phyloP scores from a whole-genome alignment of 2,888 invertebrate genomes.

The Odontomyia ornata region DNA sequence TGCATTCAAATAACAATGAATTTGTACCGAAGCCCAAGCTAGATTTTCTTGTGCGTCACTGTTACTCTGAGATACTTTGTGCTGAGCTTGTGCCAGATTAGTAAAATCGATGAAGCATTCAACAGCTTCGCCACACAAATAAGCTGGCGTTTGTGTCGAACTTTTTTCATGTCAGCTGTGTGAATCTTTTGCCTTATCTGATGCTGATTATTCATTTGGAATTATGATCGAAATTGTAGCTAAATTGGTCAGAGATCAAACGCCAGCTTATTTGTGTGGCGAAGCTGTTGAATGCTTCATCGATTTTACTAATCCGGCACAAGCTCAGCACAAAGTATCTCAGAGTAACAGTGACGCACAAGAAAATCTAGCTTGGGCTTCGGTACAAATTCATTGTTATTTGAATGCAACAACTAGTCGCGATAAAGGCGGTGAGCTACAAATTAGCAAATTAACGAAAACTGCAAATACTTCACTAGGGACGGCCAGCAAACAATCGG shows the following conservation, averaged over 20 bases:
- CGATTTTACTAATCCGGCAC: conserved; percentile 80
- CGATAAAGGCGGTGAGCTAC: conserved; percentile 58
- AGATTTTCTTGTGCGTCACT: conserved; percentile 83
- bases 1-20: conserved; percentile 90
- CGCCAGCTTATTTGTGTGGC: conserved; percentile 92
- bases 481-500: conserved; percentile 77
- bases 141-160: conserved; percentile 67
- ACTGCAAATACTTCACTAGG: conserved; percentile 70
- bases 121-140: conserved; percentile 91
- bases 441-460: conserved; percentile 51
- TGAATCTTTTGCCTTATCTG: background rate
- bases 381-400: conserved; percentile 96
- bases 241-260: conserved; percentile 77
- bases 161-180: background rate
- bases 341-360: conserved; percentile 81
- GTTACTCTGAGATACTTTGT: conserved; percentile 80
- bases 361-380: conserved; percentile 95
- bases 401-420: conserved; percentile 69
- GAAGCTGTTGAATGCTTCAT: conserved; percentile 89
- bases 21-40: conserved; percentile 98
- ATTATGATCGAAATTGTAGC: conserved; percentile 91
- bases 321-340: conserved; percentile 77
- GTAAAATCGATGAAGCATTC: conserved; percentile 86
- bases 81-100: conserved; percentile 78
- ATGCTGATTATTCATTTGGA: background rate